These are phyloP conservation scores for Orthonychiurus folsomi DNA, from an alignment of 2,888 invertebrate species.

Conservation along the genomic window DNA sequence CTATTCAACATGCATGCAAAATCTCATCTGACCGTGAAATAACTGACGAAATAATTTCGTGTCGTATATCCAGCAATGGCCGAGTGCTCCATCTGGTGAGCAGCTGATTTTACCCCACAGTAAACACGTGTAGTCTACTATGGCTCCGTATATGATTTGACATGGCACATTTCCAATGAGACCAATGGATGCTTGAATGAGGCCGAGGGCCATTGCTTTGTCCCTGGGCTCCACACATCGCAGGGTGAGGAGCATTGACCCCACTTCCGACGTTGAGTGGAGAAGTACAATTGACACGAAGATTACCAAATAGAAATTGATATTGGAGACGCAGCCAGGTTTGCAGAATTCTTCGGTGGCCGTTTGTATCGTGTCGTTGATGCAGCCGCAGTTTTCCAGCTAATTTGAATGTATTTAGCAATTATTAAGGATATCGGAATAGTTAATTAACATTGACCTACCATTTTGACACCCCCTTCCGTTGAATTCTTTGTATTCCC, in stretches of 20 bases:
- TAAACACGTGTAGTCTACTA: constrained; percentile 82
- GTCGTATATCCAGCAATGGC: constrained; percentile 71
- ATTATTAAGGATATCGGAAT: no score
- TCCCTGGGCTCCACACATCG: constrained; percentile 84
- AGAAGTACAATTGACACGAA: constrained; percentile 83
- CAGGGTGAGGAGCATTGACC: constrained; percentile 78
- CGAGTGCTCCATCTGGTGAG: constrained; percentile 54
- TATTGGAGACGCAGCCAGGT: constrained; percentile 61
- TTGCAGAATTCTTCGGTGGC: constrained; percentile 74
- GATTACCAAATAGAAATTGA: constrained; percentile 68
- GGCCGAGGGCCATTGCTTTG: constrained; percentile 88
- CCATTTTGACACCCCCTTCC: neutral
- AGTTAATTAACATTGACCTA: neutral
- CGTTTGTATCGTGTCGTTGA: constrained; percentile 45
- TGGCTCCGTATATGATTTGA: constrained; percentile 86
- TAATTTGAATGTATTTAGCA: no score
- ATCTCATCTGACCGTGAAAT: constrained; percentile 61
- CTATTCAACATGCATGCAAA: no score
- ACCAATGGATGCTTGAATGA: constrained; percentile 87
- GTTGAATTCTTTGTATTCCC: constrained; percentile 5
- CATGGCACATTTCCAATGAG: constrained; percentile 89
- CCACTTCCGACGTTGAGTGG: constrained; percentile 86
- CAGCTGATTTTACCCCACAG: constrained; percentile 63
- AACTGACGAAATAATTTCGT: constrained; percentile 70
- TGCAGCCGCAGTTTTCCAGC: constrained; percentile 50